A percentile compares a stretch with the other conserved stretches of the same genome.
These are phyloP conservation scores for Papilio xuthus DNA, from an alignment of 1,140 invertebrate genomes.

Conservation along the genomic window DNA sequence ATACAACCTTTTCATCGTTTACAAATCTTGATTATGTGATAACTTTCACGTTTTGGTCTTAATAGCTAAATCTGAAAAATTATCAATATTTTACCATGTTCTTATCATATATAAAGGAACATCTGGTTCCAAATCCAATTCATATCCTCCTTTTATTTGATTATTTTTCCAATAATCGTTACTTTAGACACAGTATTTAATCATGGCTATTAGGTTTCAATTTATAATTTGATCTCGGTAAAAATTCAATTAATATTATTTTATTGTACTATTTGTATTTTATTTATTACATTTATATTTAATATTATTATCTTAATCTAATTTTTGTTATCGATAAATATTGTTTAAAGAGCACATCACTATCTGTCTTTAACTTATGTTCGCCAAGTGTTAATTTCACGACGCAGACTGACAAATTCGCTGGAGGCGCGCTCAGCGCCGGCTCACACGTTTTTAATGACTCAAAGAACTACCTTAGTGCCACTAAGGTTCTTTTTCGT, in stretches of 20 bases:
- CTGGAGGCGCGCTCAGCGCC: constrained; percentile 46
- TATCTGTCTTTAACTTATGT: constrained; percentile 63
- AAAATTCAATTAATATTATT: neutral
- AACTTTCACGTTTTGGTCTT: too few species aligned
- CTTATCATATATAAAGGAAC: too few species aligned
- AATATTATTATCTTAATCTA: neutral
- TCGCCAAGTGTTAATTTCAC: constrained; percentile 71
- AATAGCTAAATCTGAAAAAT: too few species aligned
- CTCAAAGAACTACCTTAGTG: constrained; percentile 39
- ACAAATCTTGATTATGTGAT: too few species aligned
- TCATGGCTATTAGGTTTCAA: too few species aligned
- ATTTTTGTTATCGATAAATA: constrained; percentile 54
- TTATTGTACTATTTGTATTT: neutral
- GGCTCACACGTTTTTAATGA: constrained; percentile 38
- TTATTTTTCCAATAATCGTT: too few species aligned
- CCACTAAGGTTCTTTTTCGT: constrained; percentile 17
- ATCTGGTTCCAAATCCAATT: too few species aligned
- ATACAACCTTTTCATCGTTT: too few species aligned
- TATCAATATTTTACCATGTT: too few species aligned
- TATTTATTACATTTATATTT: neutral
- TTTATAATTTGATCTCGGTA: neutral
- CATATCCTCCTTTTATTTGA: too few species aligned
- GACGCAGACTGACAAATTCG: constrained; percentile 65
- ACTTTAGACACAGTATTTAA: too few species aligned
- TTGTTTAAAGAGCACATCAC: constrained; percentile 40